Base-by-base conservation (phyloP, 2,888 invertebrate species). In the Molorchus minor region DNA sequence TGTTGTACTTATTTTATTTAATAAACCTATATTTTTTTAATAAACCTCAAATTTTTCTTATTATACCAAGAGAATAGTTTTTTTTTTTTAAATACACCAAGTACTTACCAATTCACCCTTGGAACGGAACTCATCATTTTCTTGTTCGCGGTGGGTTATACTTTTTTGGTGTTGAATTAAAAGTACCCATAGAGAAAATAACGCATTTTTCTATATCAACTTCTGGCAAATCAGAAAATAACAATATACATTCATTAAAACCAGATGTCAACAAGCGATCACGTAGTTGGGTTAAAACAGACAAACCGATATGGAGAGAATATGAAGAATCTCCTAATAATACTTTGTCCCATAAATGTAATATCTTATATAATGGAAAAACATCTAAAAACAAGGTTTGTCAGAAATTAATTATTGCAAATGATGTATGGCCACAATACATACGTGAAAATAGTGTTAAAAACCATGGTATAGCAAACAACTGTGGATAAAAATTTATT, bases 401-500 rank as follows among this genome's bases (percentile, higher is more conserved):
- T 43, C n/a, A n/a, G n/a, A 60, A 57, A 20, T 13, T 38, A 44
- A 12, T 15, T 36, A 25, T 29, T n/a, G n/a, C 21, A 8, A 33
- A 29, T 30, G 17, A 25, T 53, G 56, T 47, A 58, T 19, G 5
- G 30, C 8, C 13, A 16, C 10, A 45, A 33, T 72, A 87, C 92
- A 89, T 82, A 97, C 96, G 97, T 57, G 97, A 96, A 83, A 96
- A 98, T 94, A 98, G 96, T 3, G 98, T 98, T 29, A 98, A 84
- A 79, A 98, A 98, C 98, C 98, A 99, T 0, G 98, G 98, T 79
- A 99, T 98, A 15, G 98, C 96, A 81, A 98, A 99, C 12, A 98
- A 84, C 81, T 99, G 98, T 0, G 99, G 98, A 69, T 93, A 94
- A 79, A 99, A 99, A 75, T 91, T 94, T 69, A 98, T 98, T 12